Evolutionary conservation across 2,888 invertebrate genomes (phyloP), one percentile per base, ranked within the genome.

Genomic region (Thymelicus lineola): DNA sequence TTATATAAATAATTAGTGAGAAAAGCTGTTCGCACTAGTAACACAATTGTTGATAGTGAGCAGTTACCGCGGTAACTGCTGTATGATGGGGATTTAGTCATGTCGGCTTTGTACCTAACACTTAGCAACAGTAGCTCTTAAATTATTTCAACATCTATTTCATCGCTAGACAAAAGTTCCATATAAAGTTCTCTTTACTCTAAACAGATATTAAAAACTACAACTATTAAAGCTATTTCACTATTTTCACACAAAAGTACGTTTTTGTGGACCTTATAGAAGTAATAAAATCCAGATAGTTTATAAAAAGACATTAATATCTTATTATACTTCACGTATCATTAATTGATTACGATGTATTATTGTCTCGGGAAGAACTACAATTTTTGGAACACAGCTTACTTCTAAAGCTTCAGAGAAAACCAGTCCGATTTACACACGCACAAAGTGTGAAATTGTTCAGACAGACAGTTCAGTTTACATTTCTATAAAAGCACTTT

Each of bases 401-500:
- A 73, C 14, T 62, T 50, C 71, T 71, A 70, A 63, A 63, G 57
- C 71, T 60, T 36, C 36, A n/a, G 9, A 9, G 17, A 36, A 63
- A 20, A 35, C 61, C 67, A 61, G 53, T 20, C 20, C 53, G 20
- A 71, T 75, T 72, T 75, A 74, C 77, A 75, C 77, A 77, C 79
- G 76, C 77, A 75, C 80, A 73, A 28, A 28, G 28, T 28, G 28
- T 28, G 77, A 76, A 79, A 78, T 75, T 77, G 75, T 61, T 55
- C 55, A 35, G 35, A 46, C 57, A 77, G 76, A 74, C 73, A 75
- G 75, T 73, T 79, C n/a, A n/a, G n/a, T n/a, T 76, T 81, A 82
- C 78, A 75, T 86, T 62, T 46, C 90, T 91, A 91, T 87, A 88
- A 90, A 93, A 92, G 91, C 91, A 91, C 90, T 92, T 90, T 82